These are phyloP conservation scores for Eristalis arbustorum DNA, from an alignment of 2,888 invertebrate species.

Conservation along the genomic window DNA sequence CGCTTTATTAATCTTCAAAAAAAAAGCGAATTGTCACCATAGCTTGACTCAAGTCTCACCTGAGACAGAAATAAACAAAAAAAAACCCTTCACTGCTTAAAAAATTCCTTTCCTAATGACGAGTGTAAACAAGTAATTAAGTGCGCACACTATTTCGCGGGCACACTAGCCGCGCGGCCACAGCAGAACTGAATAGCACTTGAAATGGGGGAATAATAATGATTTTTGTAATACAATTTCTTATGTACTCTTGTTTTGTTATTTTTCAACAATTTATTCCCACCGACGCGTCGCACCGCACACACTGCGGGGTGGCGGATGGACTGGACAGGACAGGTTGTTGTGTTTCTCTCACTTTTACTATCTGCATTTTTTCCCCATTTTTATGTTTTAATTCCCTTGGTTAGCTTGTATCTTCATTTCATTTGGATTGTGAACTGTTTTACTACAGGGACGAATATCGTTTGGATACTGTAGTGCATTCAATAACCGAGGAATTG, in stretches of 20 bases:
- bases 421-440: conserved; percentile 65
- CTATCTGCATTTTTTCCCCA: conserved; percentile 13
- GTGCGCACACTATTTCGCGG: conserved; percentile 47
- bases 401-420: conserved; percentile 66
- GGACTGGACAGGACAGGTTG: conserved; percentile 50
- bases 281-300: neutral
- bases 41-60: neutral
- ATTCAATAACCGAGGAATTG: conserved; percentile 46
- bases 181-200: conserved; percentile 4
- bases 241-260: neutral
- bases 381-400: conserved; percentile 46
- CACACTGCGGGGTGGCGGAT: neutral
- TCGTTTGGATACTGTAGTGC: conserved; percentile 47
- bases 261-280: conserved; percentile 31
- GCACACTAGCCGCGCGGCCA: neutral
- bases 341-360: conserved; percentile 40
- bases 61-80: neutral
- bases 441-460: conserved; percentile 44
- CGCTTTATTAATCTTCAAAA: conserved; percentile 2
- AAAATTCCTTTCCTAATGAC: conserved; percentile 59
- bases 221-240: conserved; percentile 61
- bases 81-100: conserved; percentile 6
- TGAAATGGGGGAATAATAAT: conserved; percentile 51
- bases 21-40: neutral
- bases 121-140: conserved; percentile 71